Base-by-base conservation (phyloP, 2,113 vertebrate genomes). In the Rhea pennata region DNA sequence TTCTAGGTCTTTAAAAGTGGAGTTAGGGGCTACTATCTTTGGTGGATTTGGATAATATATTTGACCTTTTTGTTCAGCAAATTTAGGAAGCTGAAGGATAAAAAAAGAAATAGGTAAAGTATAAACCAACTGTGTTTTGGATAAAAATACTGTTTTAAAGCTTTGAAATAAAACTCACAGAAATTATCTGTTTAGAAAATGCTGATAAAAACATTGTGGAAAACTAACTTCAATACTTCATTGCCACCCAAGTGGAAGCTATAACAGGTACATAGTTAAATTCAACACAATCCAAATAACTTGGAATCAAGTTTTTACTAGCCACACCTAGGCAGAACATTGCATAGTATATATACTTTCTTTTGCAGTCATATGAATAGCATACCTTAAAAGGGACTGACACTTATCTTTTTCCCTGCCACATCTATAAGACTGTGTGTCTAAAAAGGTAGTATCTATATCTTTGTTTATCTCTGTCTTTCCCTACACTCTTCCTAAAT, bases 21-120 rank as follows among this genome's bases (percentile, higher is more conserved):
- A 48, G 59, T 98, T 99, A 48, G 97, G 96, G 61, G 93, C 76
- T 33, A 98, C 89, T 53, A 2, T 97, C 84, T 98, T 98, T 70
- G 97, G 92, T 87, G 97, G 97, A 54, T 96, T 97, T 12, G 98
- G 97, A 79, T 98, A 98, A 74, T 98, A 98, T n/a, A 95, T 69
- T 87, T 98, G 95, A 33, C 36, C 87, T 15, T 97, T 95, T 92
- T 94, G 97, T 75, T 97, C 50, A 40, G 87, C 6, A 92, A 74
- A 94, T 65, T 98, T 98, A 87, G 96, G 91, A 94, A 98, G 58
- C 98, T 98, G 92, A 59, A 95, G 85, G 61, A 74, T 76, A 81
- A 97, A 85, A 42, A 93, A 96, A 72, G 84, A 92, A 97, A 84
- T 42, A 77, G 15, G 15, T 50, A 61, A 66, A 4, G 5, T n/a